Evolutionary conservation across 92 coral and sea anemone species (phyloP), one percentile per base, ranked within the genome.

Genomic region (Porites evermanni): DNA sequence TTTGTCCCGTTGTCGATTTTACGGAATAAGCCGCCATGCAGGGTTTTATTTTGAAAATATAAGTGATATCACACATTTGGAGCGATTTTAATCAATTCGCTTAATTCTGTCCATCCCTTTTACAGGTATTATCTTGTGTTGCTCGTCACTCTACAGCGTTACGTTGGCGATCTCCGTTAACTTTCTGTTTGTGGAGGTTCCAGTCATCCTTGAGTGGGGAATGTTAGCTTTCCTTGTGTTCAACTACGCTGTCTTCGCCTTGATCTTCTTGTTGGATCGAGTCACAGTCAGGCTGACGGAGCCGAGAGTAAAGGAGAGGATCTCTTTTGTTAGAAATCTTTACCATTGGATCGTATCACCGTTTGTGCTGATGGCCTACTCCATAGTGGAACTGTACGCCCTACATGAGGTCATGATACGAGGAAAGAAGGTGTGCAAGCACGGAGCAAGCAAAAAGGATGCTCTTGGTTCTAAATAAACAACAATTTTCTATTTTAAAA

Each of bases 341-440:
- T 29, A 23, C 11, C 79, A 75, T 0, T 75, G 61, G 64, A 23
- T 75, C 26, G 24, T 75, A 1, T 44, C 64, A 5, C 79, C 79
- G 14, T 14, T 75, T 10, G 79, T 75, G 16, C 65, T 75, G 26
- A 20, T 53, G 24, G 61, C 26, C 18, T 75, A 75, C 65, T 75
- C 80, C 18, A 2, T 75, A n/a, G 80, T 75, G 16, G 80, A 75
- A 17, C 47, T 75, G 5, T 75, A 75, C 53, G 67, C 80, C 12
- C 63, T 53, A 8, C 80, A 75, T 61, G 80, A 75, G 26, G 80
- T 75, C 7, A 56, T 75, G 80, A 20, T 75, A 32, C 11, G 65
- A 9, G 80, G 80, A 19, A 75, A 75, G 11, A 19, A 75, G 19
- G 80, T 75, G 18, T 75, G 80, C 32, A 75, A 56, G 19, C 80